A percentile compares a stretch with the other conserved stretches of the same genome.
Conservation (phyloP, 1,140 invertebrate genomes). For the Drosophila pallidifrons region DNA sequence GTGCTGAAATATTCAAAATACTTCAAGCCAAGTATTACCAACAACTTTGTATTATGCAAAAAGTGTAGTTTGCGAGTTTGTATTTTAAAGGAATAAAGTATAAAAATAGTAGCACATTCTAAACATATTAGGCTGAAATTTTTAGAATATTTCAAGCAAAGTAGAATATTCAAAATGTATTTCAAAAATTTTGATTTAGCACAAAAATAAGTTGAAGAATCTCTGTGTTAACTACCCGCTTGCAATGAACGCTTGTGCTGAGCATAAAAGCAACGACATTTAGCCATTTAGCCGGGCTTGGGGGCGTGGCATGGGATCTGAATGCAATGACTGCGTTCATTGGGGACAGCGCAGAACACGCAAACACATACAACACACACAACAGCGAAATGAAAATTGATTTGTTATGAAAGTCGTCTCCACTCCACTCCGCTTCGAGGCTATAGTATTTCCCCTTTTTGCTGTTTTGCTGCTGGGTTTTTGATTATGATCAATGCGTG, state of each 20-base stretch:
- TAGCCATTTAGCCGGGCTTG: conserved; percentile 11
- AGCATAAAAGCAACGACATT: conserved; percentile 17
- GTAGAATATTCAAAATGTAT: too few relatives aligned
- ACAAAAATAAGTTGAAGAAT: too few relatives aligned
- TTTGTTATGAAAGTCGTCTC: conserved; percentile 57
- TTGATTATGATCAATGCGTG: conserved; percentile 56
- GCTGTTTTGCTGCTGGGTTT: conserved; percentile 2
- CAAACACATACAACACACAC: conserved; percentile 39
- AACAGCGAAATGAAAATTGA: conserved; percentile 58
- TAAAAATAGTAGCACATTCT: too few relatives aligned
- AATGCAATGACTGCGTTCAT: conserved; percentile 8
- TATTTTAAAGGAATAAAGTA: too few relatives aligned
- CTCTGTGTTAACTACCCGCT: neutral
- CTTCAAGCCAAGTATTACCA: too few relatives aligned
- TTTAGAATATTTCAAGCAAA: too few relatives aligned
- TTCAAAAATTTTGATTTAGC: too few relatives aligned
- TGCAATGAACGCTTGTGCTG: neutral
- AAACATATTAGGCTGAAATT: too few relatives aligned
- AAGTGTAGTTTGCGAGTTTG: too few relatives aligned
- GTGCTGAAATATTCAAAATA: too few relatives aligned
- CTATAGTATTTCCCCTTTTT: neutral
- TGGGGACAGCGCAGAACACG: conserved; percentile 30
- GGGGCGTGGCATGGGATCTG: neutral
- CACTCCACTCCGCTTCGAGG: neutral
- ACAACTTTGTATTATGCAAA: too few relatives aligned